These are phyloP conservation scores for Myotis vivesi DNA, from an alignment of 2,797 vertebrate genomes.

Conservation along the genomic window DNA sequence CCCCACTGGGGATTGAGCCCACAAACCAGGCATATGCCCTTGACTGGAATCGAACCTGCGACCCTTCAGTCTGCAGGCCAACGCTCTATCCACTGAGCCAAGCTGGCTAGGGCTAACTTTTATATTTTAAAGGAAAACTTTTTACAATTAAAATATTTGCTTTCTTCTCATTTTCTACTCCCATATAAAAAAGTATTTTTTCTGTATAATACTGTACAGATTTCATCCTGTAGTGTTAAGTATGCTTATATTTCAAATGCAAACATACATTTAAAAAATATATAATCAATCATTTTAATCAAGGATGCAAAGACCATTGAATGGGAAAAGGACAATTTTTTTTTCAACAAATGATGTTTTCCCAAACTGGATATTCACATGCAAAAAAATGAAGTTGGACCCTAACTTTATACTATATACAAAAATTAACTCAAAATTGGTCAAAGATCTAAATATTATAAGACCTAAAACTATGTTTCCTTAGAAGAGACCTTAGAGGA, in stretches of 20 bases:
- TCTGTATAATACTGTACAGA: neutral
- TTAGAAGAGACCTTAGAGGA: neutral
- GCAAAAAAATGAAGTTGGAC: neutral
- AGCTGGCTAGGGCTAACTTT: neutral
- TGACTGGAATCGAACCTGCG: no score
- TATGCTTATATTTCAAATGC: conserved; percentile 35
- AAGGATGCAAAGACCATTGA: neutral
- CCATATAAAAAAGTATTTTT: neutral
- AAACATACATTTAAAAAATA: neutral
- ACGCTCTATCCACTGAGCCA: no score
- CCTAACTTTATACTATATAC: neutral
- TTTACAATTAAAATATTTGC: neutral
- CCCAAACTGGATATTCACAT: neutral
- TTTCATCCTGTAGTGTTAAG: neutral
- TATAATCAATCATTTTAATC: neutral
- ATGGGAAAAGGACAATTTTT: neutral
- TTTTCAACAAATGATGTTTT: neutral
- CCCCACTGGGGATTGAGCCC: no score
- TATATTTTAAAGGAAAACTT: conserved; percentile 13
- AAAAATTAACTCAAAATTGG: neutral
- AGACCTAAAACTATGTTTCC: conserved; percentile 4
- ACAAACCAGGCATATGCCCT: no score
- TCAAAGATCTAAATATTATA: neutral
- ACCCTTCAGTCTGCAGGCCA: no score
- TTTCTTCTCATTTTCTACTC: neutral